Base-by-base conservation (phyloP, 2,888 invertebrate genomes). In the Temnothorax ravouxi region DNA sequence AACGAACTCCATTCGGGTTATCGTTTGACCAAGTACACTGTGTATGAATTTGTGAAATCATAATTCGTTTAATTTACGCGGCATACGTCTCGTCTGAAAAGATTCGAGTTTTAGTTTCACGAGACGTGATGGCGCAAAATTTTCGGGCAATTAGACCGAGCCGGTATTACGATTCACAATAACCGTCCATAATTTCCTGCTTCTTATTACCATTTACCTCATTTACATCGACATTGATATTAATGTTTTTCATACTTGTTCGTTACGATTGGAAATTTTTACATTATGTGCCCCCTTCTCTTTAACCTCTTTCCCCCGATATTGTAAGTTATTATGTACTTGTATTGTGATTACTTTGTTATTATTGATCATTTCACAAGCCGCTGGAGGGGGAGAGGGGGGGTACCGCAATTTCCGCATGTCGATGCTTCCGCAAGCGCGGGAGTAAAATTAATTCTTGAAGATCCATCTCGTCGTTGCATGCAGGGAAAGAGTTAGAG, bases 31-130 rank as follows among this genome's bases (percentile, higher is more conserved):
- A 47, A 34, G 25, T 59, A 69, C 34, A 80, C 13, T 1, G 25
- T 25, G 47, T 25, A 64, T 67, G 34, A 80, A 80, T 56, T 69
- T 56, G 56, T n/a, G 47, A 29, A 29, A 72, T 80, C 72, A n/a
- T 59, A 50, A 72, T 25, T n/a, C 44, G n/a, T 77, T 67, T 44
- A 41, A 77, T 77, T 77, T 56, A 72, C 56, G 41, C 52, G 21
- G 1, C 5, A 21, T 21, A 0, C 5, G 21, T 21, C 8, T 34
- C 54, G 38, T 18, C n/a, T n/a, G n/a, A 25, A 34, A 62, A 41
- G 29, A n/a, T n/a, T n/a, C n/a, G n/a, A 29, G 29, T 29, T 29
- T n/a, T 13, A 6, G 4, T n/a, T 38, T 34, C 50, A 9, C 25
- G 21, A 25, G 69, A 52, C 52, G 54, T 29, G 52, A 41, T n/a